These are phyloP conservation scores for Anarrhichthys ocellatus DNA, from an alignment of 2,113 vertebrate genomes.

Conservation along the genomic window DNA sequence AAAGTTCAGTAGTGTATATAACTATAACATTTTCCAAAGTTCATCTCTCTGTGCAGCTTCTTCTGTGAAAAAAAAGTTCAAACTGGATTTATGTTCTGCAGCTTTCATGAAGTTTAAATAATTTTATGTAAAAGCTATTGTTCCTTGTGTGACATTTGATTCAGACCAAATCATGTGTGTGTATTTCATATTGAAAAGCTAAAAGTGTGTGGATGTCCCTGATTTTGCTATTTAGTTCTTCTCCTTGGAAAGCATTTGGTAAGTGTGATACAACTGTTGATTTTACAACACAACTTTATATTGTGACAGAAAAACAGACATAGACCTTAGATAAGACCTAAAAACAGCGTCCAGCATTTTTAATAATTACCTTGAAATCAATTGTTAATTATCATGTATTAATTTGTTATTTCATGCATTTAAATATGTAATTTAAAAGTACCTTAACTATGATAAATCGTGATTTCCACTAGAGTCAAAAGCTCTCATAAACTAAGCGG, in stretches of 20 bases:
- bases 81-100: background rate
- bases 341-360: background rate
- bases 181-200: background rate
- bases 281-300: background rate
- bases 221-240: background rate
- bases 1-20: background rate
- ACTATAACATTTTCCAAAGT: background rate
- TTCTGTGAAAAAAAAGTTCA: background rate
- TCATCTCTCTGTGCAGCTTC: background rate
- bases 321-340: background rate
- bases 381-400: background rate
- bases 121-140: conserved; percentile 3
- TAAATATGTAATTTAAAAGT: background rate
- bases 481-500: background rate
- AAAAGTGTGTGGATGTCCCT: background rate
- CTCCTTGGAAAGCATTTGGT: background rate
- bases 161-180: background rate
- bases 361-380: background rate
- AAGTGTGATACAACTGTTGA: background rate
- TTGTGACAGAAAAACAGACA: background rate
- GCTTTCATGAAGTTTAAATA: background rate
- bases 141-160: background rate
- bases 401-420: background rate
- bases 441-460: background rate
- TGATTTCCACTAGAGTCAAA: background rate